Conservation (phyloP, 1,140 invertebrate genomes). For the Temnothorax longispinosus region DNA sequence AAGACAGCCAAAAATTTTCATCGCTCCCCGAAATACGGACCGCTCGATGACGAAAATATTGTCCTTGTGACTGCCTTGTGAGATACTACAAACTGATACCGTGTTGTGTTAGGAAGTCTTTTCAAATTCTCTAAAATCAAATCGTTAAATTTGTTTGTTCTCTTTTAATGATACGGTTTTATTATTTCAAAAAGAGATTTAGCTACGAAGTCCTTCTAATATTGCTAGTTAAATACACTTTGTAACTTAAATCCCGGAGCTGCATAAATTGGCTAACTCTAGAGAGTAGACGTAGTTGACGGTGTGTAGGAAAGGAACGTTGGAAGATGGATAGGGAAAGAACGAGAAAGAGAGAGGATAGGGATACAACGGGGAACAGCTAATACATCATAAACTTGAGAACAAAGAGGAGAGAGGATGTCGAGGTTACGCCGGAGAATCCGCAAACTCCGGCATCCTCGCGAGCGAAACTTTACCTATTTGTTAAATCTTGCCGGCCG, state of each 20-base stretch:
- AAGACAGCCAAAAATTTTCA: constrained; percentile 35
- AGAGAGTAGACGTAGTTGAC: constrained; percentile 38
- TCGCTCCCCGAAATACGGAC: constrained; percentile 7
- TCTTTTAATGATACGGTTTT: neutral
- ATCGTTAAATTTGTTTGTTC: neutral
- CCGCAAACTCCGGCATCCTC: constrained; percentile 75
- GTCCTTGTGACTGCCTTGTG: neutral
- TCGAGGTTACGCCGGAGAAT: constrained; percentile 79
- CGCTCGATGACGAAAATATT: neutral
- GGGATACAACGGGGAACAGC: constrained; percentile 77
- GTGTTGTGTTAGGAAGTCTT: neutral
- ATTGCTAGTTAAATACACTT: constrained; percentile 15
- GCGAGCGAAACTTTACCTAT: constrained; percentile 84
- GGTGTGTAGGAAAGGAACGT: constrained; percentile 17
- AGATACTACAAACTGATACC: constrained; percentile 38
- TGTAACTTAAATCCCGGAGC: constrained; percentile 55
- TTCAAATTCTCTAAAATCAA: neutral
- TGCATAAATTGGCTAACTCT: constrained; percentile 70
- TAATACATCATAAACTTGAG: constrained; percentile 86
- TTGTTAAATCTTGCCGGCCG: constrained; percentile 85
- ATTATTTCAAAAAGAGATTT: neutral
- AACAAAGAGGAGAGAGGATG: constrained; percentile 84
- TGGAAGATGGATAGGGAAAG: constrained; percentile 58
- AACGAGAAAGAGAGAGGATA: constrained; percentile 65
- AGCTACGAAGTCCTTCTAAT: neutral